Conservation (phyloP, 2,797 vertebrate genomes). For the Leucoraja ocellata region DNA sequence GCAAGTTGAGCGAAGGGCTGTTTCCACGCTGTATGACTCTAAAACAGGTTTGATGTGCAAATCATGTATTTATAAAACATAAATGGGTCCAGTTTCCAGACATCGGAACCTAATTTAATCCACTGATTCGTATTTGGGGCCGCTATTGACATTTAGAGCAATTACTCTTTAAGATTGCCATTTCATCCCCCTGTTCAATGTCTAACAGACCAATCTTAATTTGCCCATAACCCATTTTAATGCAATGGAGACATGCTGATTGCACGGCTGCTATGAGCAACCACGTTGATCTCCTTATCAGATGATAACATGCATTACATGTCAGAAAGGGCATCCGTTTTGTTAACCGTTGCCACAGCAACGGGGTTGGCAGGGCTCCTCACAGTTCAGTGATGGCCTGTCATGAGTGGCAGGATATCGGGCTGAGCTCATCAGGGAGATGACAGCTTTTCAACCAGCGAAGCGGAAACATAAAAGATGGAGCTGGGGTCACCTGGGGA, state of each 20-base stretch:
- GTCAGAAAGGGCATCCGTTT: conserved; percentile 34
- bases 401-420: neutral
- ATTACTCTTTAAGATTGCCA: conserved; percentile 16
- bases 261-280: conserved; percentile 11
- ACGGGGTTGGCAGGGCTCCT: conserved; percentile 21
- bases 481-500: neutral
- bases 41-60: no score
- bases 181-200: conserved; percentile 15
- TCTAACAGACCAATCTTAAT: conserved; percentile 7
- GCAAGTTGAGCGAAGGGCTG: no score
- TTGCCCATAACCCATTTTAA: conserved; percentile 1
- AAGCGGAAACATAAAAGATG: conserved; percentile 13
- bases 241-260: neutral
- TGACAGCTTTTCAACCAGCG: neutral
- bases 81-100: no score
- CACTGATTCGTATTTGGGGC: neutral
- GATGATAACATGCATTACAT: conserved; percentile 29
- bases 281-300: conserved; percentile 35
- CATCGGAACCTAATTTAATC: no score
- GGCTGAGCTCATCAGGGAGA: conserved; percentile 20
- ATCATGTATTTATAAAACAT: no score
- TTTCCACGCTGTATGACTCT: no score
- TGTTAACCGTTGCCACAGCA: conserved; percentile 21
- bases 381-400: neutral
- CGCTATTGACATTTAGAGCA: neutral